Evolutionary conservation across 2,888 invertebrate species (phyloP).

Genomic region (Polydrusus tereticollis): DNA sequence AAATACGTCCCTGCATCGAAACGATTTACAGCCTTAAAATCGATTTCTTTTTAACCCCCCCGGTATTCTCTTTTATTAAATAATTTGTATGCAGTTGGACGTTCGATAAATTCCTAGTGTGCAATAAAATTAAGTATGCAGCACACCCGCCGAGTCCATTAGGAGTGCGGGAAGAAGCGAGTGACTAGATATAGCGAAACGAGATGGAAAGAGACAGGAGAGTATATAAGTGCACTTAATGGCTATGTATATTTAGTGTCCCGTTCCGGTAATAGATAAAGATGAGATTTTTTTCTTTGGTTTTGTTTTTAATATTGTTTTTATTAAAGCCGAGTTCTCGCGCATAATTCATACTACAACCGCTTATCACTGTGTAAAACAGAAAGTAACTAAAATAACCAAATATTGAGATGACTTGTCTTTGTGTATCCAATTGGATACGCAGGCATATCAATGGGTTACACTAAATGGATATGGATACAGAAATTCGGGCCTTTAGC

Average conservation of each 20-base stretch:
- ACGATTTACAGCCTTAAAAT: too few species aligned
- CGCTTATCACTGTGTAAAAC: too few species aligned
- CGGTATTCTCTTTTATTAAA: conserved; percentile 7
- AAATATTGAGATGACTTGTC: too few species aligned
- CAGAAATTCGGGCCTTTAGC: too few species aligned
- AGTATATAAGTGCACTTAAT: neutral
- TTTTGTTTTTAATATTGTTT: too few species aligned
- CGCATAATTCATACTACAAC: too few species aligned
- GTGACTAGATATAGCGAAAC: neutral
- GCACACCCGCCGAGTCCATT: neutral
- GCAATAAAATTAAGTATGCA: conserved; percentile 40
- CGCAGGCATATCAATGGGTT: too few species aligned
- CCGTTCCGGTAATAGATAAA: neutral
- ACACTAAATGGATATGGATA: too few species aligned
- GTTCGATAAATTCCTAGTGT: conserved; percentile 31
- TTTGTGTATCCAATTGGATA: too few species aligned
- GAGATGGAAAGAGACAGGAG: neutral
- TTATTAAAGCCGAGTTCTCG: too few species aligned
- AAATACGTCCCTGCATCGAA: too few species aligned
- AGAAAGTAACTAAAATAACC: too few species aligned
- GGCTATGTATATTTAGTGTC: neutral
- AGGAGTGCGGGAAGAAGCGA: neutral
- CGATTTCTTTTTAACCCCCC: neutral
- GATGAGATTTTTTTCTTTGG: neutral
- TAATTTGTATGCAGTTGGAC: conserved; percentile 30